phyloP scores from a whole-genome alignment of 2,113 vertebrate genomes.

The Andinoacara biseriatus region DNA sequence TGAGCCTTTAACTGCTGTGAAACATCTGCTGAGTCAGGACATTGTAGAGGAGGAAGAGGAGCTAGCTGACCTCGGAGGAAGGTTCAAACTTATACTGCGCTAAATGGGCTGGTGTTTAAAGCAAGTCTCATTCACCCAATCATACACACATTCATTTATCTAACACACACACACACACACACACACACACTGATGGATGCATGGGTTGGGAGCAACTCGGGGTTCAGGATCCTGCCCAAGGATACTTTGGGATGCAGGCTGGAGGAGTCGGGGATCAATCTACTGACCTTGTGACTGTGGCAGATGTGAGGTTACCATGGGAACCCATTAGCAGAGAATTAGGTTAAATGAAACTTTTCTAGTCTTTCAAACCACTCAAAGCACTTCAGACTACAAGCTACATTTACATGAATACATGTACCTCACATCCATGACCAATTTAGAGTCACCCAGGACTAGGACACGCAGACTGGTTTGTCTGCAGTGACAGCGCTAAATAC shows the following conservation, averaged over 20 bases:
- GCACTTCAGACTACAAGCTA: too few relatives aligned
- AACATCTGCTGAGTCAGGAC: conserved; percentile 20
- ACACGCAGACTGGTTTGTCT: neutral
- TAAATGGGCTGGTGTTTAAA: neutral
- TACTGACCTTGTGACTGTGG: neutral
- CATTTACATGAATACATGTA: too few relatives aligned
- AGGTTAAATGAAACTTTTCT: neutral
- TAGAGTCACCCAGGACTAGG: neutral
- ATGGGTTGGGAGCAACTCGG: neutral
- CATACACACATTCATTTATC: neutral
- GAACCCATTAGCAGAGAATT: neutral
- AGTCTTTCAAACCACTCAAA: neutral
- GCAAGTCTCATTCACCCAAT: neutral
- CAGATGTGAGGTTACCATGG: neutral
- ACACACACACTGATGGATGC: neutral
- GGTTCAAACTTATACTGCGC: neutral
- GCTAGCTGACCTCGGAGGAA: neutral
- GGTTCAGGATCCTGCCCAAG: neutral
- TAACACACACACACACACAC: neutral
- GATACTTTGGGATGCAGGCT: neutral
- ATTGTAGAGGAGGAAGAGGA: neutral
- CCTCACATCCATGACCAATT: neutral
- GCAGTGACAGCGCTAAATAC: neutral
- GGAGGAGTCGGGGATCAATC: neutral
- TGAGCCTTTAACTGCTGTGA: neutral